These are phyloP conservation scores for Bufo gargarizans DNA, from an alignment of 2,113 vertebrate species.

Conservation along the genomic window DNA sequence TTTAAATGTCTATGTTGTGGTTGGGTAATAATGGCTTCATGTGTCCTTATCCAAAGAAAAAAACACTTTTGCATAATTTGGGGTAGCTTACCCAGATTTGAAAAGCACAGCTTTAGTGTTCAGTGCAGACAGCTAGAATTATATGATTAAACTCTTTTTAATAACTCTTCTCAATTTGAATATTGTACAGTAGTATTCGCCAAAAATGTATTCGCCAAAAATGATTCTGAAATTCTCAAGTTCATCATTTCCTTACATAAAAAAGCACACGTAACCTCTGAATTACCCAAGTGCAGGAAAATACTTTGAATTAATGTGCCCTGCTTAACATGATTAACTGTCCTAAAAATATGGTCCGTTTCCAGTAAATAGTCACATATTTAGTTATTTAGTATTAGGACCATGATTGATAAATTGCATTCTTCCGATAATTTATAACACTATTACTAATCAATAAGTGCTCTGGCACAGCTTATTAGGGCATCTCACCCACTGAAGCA, in stretches of 20 bases:
- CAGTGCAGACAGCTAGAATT: too few species aligned
- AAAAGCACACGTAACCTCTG: not conserved
- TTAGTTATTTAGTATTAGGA: not conserved
- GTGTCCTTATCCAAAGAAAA: too few species aligned
- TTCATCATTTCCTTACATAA: not conserved
- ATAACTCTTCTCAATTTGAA: not conserved
- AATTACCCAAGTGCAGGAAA: not conserved
- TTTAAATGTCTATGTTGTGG: too few species aligned
- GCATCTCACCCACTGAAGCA: not conserved
- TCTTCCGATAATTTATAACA: not conserved
- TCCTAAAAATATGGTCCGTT: not conserved
- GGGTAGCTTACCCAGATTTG: too few species aligned
- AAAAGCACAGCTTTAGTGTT: too few species aligned
- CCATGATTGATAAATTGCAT: not conserved
- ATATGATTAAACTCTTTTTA: too few species aligned
- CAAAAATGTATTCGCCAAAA: too few species aligned
- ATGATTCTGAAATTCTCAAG: not conserved
- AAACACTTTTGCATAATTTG: too few species aligned
- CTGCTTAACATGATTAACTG: not conserved
- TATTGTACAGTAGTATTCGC: not conserved
- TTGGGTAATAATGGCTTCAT: too few species aligned
- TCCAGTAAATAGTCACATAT: constrained; percentile 28
- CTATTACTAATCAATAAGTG: constrained; percentile 12
- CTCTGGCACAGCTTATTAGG: constrained; percentile 6
- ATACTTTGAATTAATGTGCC: constrained; percentile 1